phyloP scores from a whole-genome alignment of 2,888 invertebrate species.

The Leucoptera coffeella region DNA sequence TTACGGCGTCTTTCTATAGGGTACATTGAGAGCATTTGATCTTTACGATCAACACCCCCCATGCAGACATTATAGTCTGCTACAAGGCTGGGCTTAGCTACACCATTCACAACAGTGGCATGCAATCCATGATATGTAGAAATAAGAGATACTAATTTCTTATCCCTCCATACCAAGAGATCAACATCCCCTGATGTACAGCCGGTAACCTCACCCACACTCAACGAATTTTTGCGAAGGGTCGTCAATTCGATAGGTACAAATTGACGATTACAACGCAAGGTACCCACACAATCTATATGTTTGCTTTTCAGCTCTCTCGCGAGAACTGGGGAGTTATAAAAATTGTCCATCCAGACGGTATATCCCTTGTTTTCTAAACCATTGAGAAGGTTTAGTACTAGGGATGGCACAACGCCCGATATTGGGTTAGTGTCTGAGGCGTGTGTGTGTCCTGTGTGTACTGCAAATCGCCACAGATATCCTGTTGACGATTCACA shows the following conservation, averaged over 20 bases:
- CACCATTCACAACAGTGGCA: too few relatives aligned
- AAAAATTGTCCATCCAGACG: constrained; percentile 9
- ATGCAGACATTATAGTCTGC: too few relatives aligned
- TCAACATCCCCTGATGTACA: constrained; percentile 6
- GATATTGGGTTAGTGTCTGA: neutral
- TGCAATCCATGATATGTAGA: constrained; percentile 4
- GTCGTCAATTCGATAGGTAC: constrained; percentile 7
- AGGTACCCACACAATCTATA: constrained; percentile 9
- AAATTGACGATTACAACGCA: constrained; percentile 7
- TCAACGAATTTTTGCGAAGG: neutral
- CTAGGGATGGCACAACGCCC: neutral
- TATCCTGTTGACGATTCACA: constrained; percentile 8
- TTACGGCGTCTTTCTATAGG: too few relatives aligned
- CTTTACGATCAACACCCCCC: too few relatives aligned
- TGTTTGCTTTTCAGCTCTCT: constrained; percentile 7
- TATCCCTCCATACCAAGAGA: constrained; percentile 13
- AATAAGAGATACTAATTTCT: constrained; percentile 1
- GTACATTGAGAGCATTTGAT: too few relatives aligned
- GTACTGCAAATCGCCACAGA: constrained; percentile 7
- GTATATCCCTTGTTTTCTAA: constrained; percentile 6
- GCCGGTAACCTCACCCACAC: constrained; percentile 1
- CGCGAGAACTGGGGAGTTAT: constrained; percentile 9
- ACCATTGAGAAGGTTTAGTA: too few relatives aligned
- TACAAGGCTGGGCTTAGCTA: too few relatives aligned
- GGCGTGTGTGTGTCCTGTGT: neutral